Base-by-base conservation (phyloP, 2,113 vertebrate species). In the Alaudala cheleensis region DNA sequence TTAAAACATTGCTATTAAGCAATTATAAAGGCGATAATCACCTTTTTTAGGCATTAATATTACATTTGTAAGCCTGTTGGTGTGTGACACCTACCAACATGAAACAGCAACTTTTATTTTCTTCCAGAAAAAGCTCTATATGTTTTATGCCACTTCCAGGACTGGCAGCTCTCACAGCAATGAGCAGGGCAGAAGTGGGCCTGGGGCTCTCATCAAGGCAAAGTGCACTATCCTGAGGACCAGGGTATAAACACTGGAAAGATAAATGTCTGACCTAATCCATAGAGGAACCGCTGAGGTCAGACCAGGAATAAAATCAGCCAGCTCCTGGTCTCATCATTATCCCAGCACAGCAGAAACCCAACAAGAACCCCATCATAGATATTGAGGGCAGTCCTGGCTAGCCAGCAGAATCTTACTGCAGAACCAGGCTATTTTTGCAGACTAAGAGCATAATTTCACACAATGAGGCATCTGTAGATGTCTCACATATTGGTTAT, bases 21-120 rank as follows among this genome's bases (percentile, higher is more conserved):
- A 84, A 90, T 24, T 49, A 74, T 62, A 66, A 82, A 86, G 67
- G 47, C 62, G 54, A 88, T 95, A 64, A 92, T 87, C 33, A 50
- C 47, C 26, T 73, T 92, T 78, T 91, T 82, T 17, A 70, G 12
- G 34, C 54, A 79, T 66, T 81, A 40, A 61, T 67, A 9, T 77
- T 85, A 28, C 31, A 84, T 66, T 58, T 91, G 74, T 53, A 88
- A 88, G 44, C 33, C 45, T 12, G 14, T 20, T 66, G 31, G 6
- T 42, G 14, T 18, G 18, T 39, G 61, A 61, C 70, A 82, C 33
- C 47, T 56, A 85, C 61, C 47, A 50, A 65, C 65, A 78, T 29
- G 33, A 88, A 79, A 39, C 6, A 77, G 13, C 4, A 13, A 37
- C 6, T 61, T 92, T 44, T 60, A 61, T 79, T 81, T 81, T 79